phyloP scores from a whole-genome alignment of 2,888 invertebrate genomes.

The Azorinus chamasolen region DNA sequence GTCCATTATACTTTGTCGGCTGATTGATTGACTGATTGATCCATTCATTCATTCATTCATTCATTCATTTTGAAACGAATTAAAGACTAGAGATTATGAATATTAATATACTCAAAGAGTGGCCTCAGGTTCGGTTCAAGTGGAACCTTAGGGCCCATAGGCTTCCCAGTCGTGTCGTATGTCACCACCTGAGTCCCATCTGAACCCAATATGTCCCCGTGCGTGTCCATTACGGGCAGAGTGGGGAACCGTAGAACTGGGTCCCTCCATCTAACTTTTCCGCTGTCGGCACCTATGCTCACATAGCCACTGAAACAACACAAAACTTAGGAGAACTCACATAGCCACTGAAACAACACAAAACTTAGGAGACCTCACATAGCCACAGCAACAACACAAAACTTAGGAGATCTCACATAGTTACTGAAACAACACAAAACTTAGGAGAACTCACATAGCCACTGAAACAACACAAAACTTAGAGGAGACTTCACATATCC shows the following conservation, averaged over 20 bases:
- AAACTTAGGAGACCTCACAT: too few species aligned
- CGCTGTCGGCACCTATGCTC: constrained; percentile 36
- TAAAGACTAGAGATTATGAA: not conserved
- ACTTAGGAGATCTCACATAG: not conserved
- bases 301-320: constrained; percentile 5
- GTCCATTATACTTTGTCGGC: too few species aligned
- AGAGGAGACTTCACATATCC: too few species aligned
- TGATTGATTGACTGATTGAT: too few species aligned
- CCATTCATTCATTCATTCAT: too few species aligned
- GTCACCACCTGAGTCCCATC: constrained; percentile 69
- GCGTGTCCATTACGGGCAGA: constrained; percentile 72
- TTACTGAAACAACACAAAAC: too few species aligned
- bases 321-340: too few species aligned
- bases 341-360: too few species aligned
- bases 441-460: too few species aligned
- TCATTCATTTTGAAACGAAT: too few species aligned
- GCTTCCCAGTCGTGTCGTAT: constrained; percentile 60
- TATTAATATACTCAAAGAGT: constrained; percentile 35
- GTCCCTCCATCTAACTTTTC: constrained; percentile 67
- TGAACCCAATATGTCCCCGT: constrained; percentile 72
- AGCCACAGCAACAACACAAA: too few species aligned
- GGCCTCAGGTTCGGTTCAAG: constrained; percentile 50
- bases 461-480: too few species aligned
- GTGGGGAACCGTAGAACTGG: constrained; percentile 65
- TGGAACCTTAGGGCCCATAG: constrained; percentile 54